A percentile compares a stretch with the other conserved stretches of the same genome.
phyloP scores from a whole-genome alignment of 2,888 invertebrate species.

The Andrena hattorfiana region DNA sequence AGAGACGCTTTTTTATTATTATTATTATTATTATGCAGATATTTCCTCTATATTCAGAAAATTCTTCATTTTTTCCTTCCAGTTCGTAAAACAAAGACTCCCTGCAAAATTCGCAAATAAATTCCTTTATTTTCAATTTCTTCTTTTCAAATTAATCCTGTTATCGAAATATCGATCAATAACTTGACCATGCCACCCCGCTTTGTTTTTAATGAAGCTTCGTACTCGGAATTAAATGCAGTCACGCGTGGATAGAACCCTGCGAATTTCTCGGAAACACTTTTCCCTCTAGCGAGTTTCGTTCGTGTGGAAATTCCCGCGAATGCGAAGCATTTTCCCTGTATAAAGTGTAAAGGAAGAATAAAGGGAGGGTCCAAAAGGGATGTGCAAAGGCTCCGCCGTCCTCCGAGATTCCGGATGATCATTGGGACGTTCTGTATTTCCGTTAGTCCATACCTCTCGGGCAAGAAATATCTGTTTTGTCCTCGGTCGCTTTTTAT shows the following conservation, averaged over 20 bases:
- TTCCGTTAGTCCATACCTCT: slow-evolving; percentile 3
- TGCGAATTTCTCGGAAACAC: slow-evolving; percentile 40
- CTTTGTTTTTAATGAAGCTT: background rate
- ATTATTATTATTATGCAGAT: no score
- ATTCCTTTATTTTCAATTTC: background rate
- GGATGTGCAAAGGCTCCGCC: background rate
- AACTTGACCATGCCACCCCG: background rate
- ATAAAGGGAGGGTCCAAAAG: slow-evolving; percentile 34
- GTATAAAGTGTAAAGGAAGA: slow-evolving; percentile 35
- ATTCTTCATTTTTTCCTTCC: no score
- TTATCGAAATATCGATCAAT: background rate
- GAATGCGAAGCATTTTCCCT: slow-evolving; percentile 42
- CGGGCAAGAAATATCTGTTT: background rate
- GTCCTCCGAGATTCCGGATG: slow-evolving; percentile 20
- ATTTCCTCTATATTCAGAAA: no score
- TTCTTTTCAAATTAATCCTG: no score
- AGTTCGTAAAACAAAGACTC: no score
- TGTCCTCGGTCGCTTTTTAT: background rate
- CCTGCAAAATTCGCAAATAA: no score
- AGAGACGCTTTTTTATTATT: no score
- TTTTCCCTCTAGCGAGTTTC: slow-evolving; percentile 16
- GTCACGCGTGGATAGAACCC: slow-evolving; percentile 36
- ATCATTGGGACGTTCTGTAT: slow-evolving; percentile 18
- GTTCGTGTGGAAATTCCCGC: slow-evolving; percentile 39
- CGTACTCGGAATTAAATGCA: slow-evolving; percentile 37